Base-by-base conservation (phyloP, 2,797 vertebrate species). In the Eospalax fontanierii region DNA sequence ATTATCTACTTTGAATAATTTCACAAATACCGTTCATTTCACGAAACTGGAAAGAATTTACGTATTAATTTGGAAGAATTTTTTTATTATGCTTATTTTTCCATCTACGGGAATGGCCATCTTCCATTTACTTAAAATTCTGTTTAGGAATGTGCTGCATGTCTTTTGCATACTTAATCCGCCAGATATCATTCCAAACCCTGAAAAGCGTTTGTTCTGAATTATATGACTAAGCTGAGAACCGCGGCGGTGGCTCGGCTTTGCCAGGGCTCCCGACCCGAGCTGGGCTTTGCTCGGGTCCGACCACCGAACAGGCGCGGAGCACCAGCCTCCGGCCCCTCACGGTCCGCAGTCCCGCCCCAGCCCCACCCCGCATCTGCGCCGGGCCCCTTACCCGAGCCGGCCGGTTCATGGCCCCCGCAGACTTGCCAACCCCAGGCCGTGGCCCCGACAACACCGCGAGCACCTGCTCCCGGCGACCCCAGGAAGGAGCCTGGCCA, bases 301-400 rank as follows among this genome's bases (percentile, higher is more conserved):
- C 50, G 8, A 12, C 50, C 50, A 54, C 50, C 50, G 14, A 54
- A 12, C 50, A 54, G 50, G 8, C 8, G 8, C 50, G 14, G 50
- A 54, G 50, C 50, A 54, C 50, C 50, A 14, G 50, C 14, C 50
- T 54, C 46, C 14, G 8, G 50, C 50, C 50, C 50, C 50, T 9
- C 50, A 54, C 50, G 12, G 24, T 28, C 81, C 80, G 10, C 61
- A 40, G 38, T 22, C 57, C 61, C 21, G 28, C 70, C 30, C 57
- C 22, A 9, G 19, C 57, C 76, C 40, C 16, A 38, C 71, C 66
- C 16, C 11, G 30, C 6, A 46, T 38, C 22, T 26, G 35, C 38
- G 14, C 8, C 0, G 43, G 3, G 63, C 54, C 63, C 15, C 97
- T 97, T 96, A 97, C 97, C 95, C 6, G 43, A 76, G 75, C 54